phyloP scores from a whole-genome alignment of 2,888 invertebrate genomes.

The Xestoiulus laeticollis region DNA sequence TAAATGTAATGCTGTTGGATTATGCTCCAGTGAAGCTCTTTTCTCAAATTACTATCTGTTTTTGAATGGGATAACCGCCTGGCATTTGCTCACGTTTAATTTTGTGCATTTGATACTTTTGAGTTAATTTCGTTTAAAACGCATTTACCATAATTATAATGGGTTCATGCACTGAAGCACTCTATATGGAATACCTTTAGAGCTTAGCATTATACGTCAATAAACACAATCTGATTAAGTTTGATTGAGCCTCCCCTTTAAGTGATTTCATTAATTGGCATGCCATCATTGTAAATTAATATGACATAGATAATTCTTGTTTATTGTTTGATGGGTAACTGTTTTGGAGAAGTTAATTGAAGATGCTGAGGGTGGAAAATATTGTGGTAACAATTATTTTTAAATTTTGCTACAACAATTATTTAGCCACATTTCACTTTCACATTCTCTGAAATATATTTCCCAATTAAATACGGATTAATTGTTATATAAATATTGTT shows the following conservation, averaged over 20 bases:
- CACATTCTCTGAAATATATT: no score
- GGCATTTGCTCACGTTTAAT: not conserved
- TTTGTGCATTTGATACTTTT: not conserved
- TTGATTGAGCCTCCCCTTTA: not conserved
- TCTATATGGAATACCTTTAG: not conserved
- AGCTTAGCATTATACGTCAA: conserved; percentile 38
- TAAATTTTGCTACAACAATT: no score
- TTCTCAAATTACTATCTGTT: not conserved
- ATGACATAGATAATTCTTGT: not conserved
- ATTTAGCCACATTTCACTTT: no score
- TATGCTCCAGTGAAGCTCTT: not conserved
- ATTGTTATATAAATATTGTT: no score
- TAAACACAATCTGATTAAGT: not conserved
- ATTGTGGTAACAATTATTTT: no score
- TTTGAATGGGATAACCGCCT: not conserved
- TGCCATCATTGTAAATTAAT: not conserved
- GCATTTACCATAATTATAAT: not conserved
- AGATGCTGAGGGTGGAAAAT: no score
- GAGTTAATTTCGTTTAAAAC: not conserved
- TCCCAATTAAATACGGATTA: no score
- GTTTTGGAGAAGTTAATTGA: not conserved
- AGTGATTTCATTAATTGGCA: not conserved
- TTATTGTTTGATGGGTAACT: not conserved
- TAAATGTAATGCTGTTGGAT: not conserved
- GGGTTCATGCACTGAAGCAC: conserved; percentile 1